Evolutionary conservation across 2,888 invertebrate species (phyloP).

Genomic region (Hyles lineata): DNA sequence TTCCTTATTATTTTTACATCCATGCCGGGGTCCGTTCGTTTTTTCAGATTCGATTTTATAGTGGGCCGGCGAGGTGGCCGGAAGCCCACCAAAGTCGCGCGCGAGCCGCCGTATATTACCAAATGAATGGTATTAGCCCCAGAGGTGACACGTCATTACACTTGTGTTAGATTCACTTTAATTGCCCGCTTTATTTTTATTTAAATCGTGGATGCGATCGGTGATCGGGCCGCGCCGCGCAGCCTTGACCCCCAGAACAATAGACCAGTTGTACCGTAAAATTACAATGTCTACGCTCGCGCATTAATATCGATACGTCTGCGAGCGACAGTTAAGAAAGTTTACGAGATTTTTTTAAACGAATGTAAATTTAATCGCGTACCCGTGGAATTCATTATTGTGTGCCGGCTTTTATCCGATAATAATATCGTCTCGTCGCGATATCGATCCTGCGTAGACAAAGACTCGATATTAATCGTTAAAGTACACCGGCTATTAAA

Average conservation of each 20-base stretch:
- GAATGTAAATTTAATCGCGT: constrained; percentile 46
- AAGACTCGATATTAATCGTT: constrained; percentile 70
- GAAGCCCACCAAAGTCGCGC: constrained; percentile 73
- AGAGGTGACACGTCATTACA: constrained; percentile 61
- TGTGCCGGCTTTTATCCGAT: constrained; percentile 46
- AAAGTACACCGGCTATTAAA: constrained; percentile 74
- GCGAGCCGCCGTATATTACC: constrained; percentile 50
- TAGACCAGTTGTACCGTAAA: constrained; percentile 60
- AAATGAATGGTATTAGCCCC: constrained; percentile 56
- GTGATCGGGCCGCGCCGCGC: neutral
- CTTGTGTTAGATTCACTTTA: constrained; percentile 59
- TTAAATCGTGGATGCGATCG: constrained; percentile 3
- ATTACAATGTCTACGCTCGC: constrained; percentile 50
- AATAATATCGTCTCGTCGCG: constrained; percentile 57
- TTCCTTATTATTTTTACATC: constrained; percentile 68
- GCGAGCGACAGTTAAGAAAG: constrained; percentile 45
- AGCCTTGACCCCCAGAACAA: constrained; percentile 56
- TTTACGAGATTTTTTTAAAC: constrained; percentile 50
- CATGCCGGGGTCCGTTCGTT: constrained; percentile 50
- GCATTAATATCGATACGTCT: neutral
- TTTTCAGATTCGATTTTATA: constrained; percentile 55
- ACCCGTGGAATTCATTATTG: constrained; percentile 33
- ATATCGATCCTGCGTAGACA: constrained; percentile 54
- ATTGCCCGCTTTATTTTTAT: constrained; percentile 42
- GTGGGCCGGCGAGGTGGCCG: constrained; percentile 47